Evolutionary conservation across 2,113 vertebrate genomes (phyloP).

Genomic region (Myanophis thanlyinensis): DNA sequence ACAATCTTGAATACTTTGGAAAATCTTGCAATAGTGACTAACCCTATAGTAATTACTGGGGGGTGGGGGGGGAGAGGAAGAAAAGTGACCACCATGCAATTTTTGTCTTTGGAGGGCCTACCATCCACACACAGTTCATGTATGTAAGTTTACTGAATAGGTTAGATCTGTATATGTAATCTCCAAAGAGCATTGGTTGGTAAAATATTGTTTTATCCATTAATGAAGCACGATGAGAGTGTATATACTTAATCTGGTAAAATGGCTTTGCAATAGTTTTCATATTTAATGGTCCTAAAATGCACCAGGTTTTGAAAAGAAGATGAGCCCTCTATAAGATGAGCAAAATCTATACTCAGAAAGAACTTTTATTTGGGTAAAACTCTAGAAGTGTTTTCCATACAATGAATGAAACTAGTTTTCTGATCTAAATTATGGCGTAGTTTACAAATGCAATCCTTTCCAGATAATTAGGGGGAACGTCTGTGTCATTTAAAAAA

Average conservation of each 20-base stretch:
- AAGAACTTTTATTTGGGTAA: neutral
- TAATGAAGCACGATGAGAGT: neutral
- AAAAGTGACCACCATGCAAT: neutral
- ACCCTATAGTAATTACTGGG: constrained; percentile 13
- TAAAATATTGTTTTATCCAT: neutral
- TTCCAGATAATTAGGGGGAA: neutral
- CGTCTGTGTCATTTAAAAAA: constrained; percentile 6
- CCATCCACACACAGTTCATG: no score
- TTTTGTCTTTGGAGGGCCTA: no score
- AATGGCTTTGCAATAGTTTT: neutral
- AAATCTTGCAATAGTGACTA: neutral
- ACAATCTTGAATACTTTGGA: neutral
- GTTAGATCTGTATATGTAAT: neutral
- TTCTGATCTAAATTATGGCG: neutral
- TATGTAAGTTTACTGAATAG: neutral
- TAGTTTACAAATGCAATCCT: constrained; percentile 3
- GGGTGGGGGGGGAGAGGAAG: no score
- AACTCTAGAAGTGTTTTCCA: neutral
- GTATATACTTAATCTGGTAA: neutral
- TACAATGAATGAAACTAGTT: neutral
- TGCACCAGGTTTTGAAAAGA: no score
- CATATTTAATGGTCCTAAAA: neutral
- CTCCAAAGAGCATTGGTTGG: neutral
- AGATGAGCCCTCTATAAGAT: no score
- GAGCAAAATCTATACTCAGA: neutral